Conservation (phyloP, 2,888 invertebrate genomes). For the Geotrupes spiniger region DNA sequence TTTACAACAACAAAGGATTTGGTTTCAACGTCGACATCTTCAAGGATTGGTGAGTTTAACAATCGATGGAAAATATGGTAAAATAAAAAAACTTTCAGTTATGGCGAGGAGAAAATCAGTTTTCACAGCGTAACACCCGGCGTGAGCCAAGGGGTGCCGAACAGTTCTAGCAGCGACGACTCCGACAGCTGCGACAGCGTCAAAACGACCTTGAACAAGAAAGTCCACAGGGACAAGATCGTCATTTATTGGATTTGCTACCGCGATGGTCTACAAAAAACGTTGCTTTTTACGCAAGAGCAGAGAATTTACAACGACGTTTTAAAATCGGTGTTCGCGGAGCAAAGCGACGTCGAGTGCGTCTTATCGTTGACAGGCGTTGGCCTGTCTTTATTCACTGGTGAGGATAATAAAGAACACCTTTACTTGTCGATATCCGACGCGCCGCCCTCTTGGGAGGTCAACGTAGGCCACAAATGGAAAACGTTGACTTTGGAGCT, state of each 20-base stretch:
- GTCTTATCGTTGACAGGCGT: constrained; percentile 68
- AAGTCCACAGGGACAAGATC: constrained; percentile 71
- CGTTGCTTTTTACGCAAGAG: constrained; percentile 73
- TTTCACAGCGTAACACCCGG: constrained; percentile 67
- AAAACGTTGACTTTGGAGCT: constrained; percentile 73
- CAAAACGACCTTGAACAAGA: constrained; percentile 52
- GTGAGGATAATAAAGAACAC: constrained; percentile 58
- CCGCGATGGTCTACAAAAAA: constrained; percentile 71
- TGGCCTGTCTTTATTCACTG: constrained; percentile 59
- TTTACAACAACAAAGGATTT: constrained; percentile 73
- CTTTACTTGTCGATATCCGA: constrained; percentile 66
- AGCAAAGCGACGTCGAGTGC: constrained; percentile 65
- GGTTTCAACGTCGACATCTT: constrained; percentile 71
- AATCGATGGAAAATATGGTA: not conserved
- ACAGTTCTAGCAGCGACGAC: constrained; percentile 61
- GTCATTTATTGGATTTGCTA: constrained; percentile 79
- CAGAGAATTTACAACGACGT: constrained; percentile 65
- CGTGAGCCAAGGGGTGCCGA: constrained; percentile 55
- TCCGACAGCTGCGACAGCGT: constrained; percentile 50
- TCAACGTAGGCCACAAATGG: constrained; percentile 77
- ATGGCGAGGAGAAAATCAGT: constrained; percentile 69
- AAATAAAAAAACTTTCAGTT: constrained; percentile 42
- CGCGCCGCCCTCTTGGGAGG: constrained; percentile 76
- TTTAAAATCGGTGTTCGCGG: constrained; percentile 60
- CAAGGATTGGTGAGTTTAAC: constrained; percentile 60